Conservation (phyloP, 1,140 invertebrate genomes). For the Atopsyche davidsoni region DNA sequence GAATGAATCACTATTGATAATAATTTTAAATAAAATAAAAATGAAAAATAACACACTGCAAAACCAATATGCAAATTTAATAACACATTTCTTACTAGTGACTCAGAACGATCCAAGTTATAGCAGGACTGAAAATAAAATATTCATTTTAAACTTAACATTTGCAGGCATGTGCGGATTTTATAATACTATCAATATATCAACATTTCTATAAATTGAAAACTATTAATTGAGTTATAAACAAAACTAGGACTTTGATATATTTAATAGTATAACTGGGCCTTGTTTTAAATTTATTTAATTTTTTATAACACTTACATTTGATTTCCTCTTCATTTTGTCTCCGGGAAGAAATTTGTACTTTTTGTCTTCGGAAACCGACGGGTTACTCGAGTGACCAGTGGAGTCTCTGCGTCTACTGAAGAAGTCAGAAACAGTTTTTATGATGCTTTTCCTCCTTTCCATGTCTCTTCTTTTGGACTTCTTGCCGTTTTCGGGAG, state of each 20-base stretch:
- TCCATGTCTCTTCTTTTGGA: slow-evolving; percentile 59
- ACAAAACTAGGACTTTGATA: background rate
- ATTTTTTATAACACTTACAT: slow-evolving; percentile 12
- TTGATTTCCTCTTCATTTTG: slow-evolving; percentile 24
- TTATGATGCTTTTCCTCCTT: slow-evolving; percentile 74
- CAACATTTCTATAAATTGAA: background rate
- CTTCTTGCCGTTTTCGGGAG: slow-evolving; percentile 39
- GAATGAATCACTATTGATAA: too few relatives aligned
- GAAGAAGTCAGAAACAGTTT: slow-evolving; percentile 77
- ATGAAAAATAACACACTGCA: background rate
- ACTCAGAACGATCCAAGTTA: slow-evolving; percentile 26
- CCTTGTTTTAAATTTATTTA: background rate
- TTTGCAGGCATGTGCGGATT: background rate
- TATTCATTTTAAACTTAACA: slow-evolving; percentile 6
- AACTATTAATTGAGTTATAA: background rate
- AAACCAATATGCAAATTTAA: background rate
- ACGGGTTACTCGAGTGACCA: slow-evolving; percentile 5
- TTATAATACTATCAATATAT: too few relatives aligned
- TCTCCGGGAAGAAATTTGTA: slow-evolving; percentile 4
- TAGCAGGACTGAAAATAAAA: slow-evolving; percentile 28
- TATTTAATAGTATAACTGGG: background rate
- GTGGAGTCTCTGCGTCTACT: slow-evolving; percentile 34
- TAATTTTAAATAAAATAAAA: too few relatives aligned
- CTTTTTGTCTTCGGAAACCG: slow-evolving; percentile 21
- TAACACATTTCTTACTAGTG: slow-evolving; percentile 21